Evolutionary conservation across 2,888 invertebrate species (phyloP).

Genomic region (Euspilapteryx auroguttella): DNA sequence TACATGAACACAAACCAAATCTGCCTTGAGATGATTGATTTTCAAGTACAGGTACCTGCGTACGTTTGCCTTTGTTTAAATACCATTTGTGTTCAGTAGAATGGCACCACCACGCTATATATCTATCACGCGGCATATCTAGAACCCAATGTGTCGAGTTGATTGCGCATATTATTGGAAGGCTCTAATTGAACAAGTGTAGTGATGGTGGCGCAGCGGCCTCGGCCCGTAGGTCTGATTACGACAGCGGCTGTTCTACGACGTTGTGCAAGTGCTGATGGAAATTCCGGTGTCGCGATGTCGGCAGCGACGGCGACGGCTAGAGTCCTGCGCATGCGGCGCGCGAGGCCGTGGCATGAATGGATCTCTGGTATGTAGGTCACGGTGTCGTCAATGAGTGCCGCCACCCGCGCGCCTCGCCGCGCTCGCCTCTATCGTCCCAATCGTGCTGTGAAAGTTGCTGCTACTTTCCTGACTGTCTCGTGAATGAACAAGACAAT

Average conservation of each 20-base stretch:
- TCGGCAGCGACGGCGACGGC: slow-evolving; percentile 25
- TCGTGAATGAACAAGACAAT: slow-evolving; percentile 23
- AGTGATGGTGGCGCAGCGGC: slow-evolving; percentile 28
- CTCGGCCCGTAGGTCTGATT: slow-evolving; percentile 36
- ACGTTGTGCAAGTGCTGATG: slow-evolving; percentile 45
- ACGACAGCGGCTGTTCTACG: slow-evolving; percentile 27
- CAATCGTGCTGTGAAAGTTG: slow-evolving; percentile 55
- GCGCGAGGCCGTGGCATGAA: slow-evolving; percentile 51
- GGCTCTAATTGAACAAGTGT: slow-evolving; percentile 54
- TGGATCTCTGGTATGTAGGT: slow-evolving; percentile 55
- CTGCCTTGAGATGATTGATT: too few species aligned
- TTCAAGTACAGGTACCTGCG: too few species aligned
- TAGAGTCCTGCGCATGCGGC: slow-evolving; percentile 31
- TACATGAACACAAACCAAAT: too few species aligned
- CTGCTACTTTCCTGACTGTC: slow-evolving; percentile 56
- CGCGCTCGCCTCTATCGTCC: slow-evolving; percentile 41
- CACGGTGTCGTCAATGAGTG: slow-evolving; percentile 60
- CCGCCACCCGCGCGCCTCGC: slow-evolving; percentile 39
- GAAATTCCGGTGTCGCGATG: slow-evolving; percentile 41
- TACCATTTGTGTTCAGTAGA: too few species aligned
- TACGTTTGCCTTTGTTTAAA: too few species aligned
- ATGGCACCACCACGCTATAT: too few species aligned
- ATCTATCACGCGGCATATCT: too few species aligned
- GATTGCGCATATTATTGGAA: slow-evolving; percentile 28
- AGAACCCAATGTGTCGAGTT: slow-evolving; percentile 15